Evolutionary conservation across 2,888 invertebrate genomes (phyloP), one percentile per base, ranked within the genome.

Genomic region (Eupeodes latifasciatus): DNA sequence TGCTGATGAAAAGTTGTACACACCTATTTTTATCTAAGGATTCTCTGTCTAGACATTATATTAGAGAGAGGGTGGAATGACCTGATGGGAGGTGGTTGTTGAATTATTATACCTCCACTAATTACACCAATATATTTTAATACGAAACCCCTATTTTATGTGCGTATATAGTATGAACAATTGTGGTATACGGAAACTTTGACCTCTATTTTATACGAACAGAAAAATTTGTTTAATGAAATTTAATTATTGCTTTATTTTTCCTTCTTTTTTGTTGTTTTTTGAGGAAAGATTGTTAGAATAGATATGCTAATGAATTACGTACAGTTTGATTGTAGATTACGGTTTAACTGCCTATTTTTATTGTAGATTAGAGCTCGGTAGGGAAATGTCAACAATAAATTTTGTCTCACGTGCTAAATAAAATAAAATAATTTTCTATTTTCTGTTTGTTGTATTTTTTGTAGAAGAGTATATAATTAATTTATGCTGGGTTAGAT

Each of bases 311-410:
- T 62, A 62, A 62, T 62, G 11, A 62, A 62, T 40, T 62, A 36
- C n/a, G 9, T 0, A 36, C 34, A 9, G 34, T 34, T 36, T 36
- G 9, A 36, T 10, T 34, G 34, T 34, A n/a, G 59, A 59, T 36
- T 59, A 59, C 9, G 14, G 59, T 59, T 59, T 59, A 36, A 40
- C 7, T 34, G 34, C 34, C 4, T 34, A 27, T 27, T 59, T 55
- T 59, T 59, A 59, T 59, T 59, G 59, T 14, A 36, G 34, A 59
- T 59, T 59, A 59, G 59, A n/a, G 34, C n/a, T 59, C 59, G 34
- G 59, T n/a, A 36, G 34, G 59, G 14, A 59, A 59, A 59, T 36
- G n/a, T n/a, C n/a, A 59, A 34, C 34, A 59, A 14, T 59, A 36
- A 59, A 59, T 59, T 59, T 59, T 40, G 9, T 59, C 9, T 36